Conservation (phyloP, 1,140 invertebrate genomes). For the Sycophaga agraensis region DNA sequence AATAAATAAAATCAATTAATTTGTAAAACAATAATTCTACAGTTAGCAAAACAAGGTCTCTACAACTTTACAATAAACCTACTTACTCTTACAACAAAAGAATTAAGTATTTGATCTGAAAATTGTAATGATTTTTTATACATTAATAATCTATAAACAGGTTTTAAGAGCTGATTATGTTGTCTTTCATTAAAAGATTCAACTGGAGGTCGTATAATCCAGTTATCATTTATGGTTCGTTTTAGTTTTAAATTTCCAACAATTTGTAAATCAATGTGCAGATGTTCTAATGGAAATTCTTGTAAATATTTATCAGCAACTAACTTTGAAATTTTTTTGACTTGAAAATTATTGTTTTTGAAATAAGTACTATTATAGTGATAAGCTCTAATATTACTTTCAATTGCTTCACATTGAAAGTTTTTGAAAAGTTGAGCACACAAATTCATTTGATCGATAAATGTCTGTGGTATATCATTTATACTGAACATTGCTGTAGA, state of each 20-base stretch:
- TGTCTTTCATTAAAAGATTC: constrained; percentile 48
- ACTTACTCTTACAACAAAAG: constrained; percentile 32
- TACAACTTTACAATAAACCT: background rate
- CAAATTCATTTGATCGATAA: constrained; percentile 68
- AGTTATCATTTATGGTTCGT: constrained; percentile 1
- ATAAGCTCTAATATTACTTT: constrained; percentile 65
- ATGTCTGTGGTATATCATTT: constrained; percentile 65
- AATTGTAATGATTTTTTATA: constrained; percentile 10
- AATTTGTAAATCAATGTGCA: constrained; percentile 34
- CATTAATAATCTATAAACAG: constrained; percentile 31
- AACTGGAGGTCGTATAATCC: constrained; percentile 3
- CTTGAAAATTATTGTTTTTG: background rate
- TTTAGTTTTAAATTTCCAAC: constrained; percentile 35
- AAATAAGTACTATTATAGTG: background rate
- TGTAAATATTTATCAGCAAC: constrained; percentile 41
- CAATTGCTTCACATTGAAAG: constrained; percentile 66
- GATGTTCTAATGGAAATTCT: constrained; percentile 35
- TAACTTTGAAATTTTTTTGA: constrained; percentile 31
- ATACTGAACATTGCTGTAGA: constrained; percentile 62
- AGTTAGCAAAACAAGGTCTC: constrained; percentile 10
- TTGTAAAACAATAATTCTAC: background rate
- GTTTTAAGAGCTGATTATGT: constrained; percentile 31
- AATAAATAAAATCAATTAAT: constrained; percentile 3
- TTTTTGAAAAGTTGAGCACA: constrained; percentile 68
- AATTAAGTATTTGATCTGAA: background rate